Percentiles rank a stretch among this genome's conserved stretches.
phyloP scores from a whole-genome alignment of 2,797 vertebrate genomes.

The Tokudaia muenninki region DNA sequence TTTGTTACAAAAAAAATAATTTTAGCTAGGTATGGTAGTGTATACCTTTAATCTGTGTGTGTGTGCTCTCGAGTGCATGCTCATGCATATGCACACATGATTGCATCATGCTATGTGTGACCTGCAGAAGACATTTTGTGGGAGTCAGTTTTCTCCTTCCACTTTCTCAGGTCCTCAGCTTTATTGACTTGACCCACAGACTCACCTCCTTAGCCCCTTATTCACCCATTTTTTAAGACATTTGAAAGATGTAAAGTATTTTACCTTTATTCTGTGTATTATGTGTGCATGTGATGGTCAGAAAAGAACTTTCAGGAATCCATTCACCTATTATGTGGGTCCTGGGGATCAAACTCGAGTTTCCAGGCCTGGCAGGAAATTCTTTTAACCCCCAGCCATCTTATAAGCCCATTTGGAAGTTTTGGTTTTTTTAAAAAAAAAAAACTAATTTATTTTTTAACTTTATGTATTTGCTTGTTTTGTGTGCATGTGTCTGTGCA shows the following conservation, averaged over 20 bases:
- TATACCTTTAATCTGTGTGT: neutral
- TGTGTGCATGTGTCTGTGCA: neutral
- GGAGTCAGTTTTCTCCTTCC: neutral
- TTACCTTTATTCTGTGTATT: neutral
- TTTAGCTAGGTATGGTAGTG: neutral
- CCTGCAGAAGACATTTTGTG: neutral
- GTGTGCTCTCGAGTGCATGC: neutral
- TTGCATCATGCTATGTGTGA: neutral
- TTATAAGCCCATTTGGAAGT: neutral
- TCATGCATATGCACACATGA: too few species aligned
- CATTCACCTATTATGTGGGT: neutral
- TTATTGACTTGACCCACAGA: neutral
- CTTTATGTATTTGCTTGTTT: neutral
- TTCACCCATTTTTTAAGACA: slow-evolving; percentile 26
- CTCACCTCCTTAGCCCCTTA: neutral
- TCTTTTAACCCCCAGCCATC: neutral
- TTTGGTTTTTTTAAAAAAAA: too few species aligned
- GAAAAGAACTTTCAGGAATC: neutral
- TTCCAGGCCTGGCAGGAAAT: neutral
- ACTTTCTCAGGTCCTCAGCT: neutral
- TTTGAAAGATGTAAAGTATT: neutral
- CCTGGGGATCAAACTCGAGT: neutral
- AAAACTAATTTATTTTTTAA: neutral
- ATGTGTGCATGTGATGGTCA: neutral
- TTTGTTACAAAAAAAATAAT: neutral